A percentile compares a stretch with the other conserved stretches of the same genome.
Evolutionary conservation across 2,888 invertebrate genomes (phyloP).

Genomic region (Venustoraphidia nigricollis): DNA sequence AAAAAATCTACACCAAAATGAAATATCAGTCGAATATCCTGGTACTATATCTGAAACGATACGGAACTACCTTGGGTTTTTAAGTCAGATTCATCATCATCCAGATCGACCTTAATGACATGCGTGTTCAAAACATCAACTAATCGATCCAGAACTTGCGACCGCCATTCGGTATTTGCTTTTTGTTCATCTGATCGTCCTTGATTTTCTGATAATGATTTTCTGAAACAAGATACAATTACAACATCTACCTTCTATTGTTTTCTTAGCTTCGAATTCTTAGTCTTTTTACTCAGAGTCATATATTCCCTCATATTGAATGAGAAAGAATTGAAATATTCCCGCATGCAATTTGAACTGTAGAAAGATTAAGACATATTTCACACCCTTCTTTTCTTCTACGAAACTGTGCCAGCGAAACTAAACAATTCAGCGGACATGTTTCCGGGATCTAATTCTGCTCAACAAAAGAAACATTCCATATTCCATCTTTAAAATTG

Average conservation of each 20-base stretch:
- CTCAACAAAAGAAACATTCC: too few species aligned
- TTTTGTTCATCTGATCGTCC: conserved; percentile 8
- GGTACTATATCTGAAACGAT: not conserved
- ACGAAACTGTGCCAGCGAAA: not conserved
- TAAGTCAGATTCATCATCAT: conserved; percentile 20
- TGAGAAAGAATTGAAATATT: too few species aligned
- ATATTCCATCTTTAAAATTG: conserved; percentile 6
- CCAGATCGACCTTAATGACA: conserved; percentile 47
- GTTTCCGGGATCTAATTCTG: too few species aligned
- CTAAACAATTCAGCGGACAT: too few species aligned
- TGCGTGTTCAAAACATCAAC: conserved; percentile 44
- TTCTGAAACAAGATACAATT: not conserved
- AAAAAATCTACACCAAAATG: too few species aligned
- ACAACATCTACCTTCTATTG: too few species aligned
- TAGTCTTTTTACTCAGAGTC: too few species aligned
- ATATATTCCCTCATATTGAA: too few species aligned
- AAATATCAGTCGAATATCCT: too few species aligned
- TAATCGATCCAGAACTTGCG: conserved; percentile 41
- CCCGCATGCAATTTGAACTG: too few species aligned
- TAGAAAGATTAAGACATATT: too few species aligned
- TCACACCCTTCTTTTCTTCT: not conserved
- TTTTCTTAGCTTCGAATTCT: too few species aligned
- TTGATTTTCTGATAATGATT: not conserved
- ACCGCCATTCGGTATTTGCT: conserved; percentile 33
- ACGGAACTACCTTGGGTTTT: conserved; percentile 23